Evolutionary conservation across 2,888 invertebrate species (phyloP).

Genomic region (Operophtera brumata): DNA sequence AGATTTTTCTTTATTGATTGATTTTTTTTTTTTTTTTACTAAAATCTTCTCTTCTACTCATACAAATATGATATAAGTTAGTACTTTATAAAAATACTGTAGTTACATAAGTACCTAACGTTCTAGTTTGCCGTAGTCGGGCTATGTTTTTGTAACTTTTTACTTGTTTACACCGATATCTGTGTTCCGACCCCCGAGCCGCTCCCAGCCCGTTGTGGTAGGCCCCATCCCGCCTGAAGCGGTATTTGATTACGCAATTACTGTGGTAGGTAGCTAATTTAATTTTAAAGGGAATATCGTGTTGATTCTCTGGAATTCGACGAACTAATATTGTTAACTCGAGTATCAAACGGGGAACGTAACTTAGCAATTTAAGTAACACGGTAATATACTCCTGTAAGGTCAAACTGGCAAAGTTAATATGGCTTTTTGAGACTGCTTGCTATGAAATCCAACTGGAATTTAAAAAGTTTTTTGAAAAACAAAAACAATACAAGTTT

Average conservation of each 20-base stretch:
- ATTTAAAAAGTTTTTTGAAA: no score
- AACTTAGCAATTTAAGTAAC: constrained; percentile 16
- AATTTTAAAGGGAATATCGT: constrained; percentile 29
- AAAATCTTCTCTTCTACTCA: no score
- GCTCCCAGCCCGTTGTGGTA: constrained; percentile 10
- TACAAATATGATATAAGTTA: no score
- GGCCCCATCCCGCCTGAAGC: constrained; percentile 14
- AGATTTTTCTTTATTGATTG: no score
- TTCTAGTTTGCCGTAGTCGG: no score
- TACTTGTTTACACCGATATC: not conserved
- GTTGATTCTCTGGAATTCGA: constrained; percentile 22
- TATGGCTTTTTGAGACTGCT: not conserved
- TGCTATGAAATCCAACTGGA: not conserved
- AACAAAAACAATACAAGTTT: no score
- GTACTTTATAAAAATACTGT: no score
- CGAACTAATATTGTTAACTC: constrained; percentile 17
- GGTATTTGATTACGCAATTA: constrained; percentile 30
- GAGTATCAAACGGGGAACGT: constrained; percentile 4
- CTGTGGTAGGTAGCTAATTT: constrained; percentile 26
- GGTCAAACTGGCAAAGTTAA: constrained; percentile 1
- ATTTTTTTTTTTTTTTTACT: no score
- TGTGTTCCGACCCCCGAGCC: not conserved
- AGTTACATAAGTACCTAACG: no score
- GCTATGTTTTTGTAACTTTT: no score
- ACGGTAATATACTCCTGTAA: not conserved